Conservation (phyloP, 2,888 invertebrate genomes). For the Trissonchulus latispiculum region DNA sequence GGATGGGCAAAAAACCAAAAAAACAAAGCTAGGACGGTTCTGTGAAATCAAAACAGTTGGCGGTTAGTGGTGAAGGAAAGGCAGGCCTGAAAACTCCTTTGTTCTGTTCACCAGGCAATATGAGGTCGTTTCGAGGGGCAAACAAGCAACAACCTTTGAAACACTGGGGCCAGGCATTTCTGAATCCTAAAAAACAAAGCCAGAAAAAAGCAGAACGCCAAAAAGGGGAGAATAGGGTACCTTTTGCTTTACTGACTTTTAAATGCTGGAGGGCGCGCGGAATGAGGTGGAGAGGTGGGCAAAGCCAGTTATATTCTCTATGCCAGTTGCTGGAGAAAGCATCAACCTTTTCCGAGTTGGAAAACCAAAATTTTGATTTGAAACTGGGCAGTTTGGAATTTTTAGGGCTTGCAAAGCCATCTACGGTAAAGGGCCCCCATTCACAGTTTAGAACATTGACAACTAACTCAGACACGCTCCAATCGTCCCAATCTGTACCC, state of each 20-base stretch:
- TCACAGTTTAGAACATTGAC: background rate
- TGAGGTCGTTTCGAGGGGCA: too few species aligned
- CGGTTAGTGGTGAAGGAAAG: too few species aligned
- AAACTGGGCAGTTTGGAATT: background rate
- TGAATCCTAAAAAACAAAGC: background rate
- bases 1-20: too few species aligned
- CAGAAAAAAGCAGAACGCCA: constrained; percentile 1
- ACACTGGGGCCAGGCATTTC: too few species aligned
- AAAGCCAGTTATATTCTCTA: background rate
- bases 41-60: too few species aligned
- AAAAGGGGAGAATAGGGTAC: background rate
- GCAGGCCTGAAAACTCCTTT: too few species aligned
- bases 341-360: background rate
- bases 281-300: background rate
- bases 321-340: background rate
- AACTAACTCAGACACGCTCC: background rate
- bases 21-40: too few species aligned
- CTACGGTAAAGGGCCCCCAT: background rate
- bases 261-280: background rate
- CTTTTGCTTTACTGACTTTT: background rate
- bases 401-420: background rate
- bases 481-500: background rate
- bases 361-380: background rate
- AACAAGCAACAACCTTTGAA: too few species aligned
- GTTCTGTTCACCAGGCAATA: too few species aligned